Conservation (phyloP, 2,113 vertebrate genomes). For the Vulpes ferrilata region DNA sequence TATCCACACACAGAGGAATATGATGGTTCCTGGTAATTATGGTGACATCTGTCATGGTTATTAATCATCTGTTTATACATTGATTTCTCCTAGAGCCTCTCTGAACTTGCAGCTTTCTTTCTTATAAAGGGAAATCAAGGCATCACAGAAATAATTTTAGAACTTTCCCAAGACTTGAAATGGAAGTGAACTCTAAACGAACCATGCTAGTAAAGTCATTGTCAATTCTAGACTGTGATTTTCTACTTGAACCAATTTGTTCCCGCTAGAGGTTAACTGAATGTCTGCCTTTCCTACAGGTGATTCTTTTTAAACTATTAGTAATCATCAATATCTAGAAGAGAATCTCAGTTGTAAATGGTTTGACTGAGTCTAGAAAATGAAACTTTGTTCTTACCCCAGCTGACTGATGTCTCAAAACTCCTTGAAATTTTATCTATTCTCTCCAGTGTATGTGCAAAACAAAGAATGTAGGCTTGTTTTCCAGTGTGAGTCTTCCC, state of each 20-base stretch:
- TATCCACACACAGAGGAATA: not conserved
- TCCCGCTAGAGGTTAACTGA: not conserved
- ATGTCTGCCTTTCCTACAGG: not conserved
- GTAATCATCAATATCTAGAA: not conserved
- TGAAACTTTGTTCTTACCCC: not conserved
- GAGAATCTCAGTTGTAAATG: not conserved
- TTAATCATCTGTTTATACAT: not conserved
- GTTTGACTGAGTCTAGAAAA: not conserved
- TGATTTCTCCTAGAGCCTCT: not conserved
- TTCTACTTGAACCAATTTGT: not conserved
- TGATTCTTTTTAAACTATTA: not conserved
- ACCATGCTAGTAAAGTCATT: not conserved
- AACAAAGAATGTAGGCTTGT: not conserved
- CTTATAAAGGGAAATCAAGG: not conserved
- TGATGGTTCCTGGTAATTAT: slow-evolving; percentile 17
- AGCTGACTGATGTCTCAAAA: not conserved
- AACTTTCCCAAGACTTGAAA: not conserved
- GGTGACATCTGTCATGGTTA: not conserved
- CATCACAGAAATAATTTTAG: not conserved
- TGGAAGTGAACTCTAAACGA: not conserved
- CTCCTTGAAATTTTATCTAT: not conserved
- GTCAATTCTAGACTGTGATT: not conserved
- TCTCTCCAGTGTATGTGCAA: not conserved
- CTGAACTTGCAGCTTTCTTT: not conserved
- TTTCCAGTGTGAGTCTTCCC: not conserved